Base-by-base conservation (phyloP, 2,113 vertebrate species). In the Sardina pilchardus region DNA sequence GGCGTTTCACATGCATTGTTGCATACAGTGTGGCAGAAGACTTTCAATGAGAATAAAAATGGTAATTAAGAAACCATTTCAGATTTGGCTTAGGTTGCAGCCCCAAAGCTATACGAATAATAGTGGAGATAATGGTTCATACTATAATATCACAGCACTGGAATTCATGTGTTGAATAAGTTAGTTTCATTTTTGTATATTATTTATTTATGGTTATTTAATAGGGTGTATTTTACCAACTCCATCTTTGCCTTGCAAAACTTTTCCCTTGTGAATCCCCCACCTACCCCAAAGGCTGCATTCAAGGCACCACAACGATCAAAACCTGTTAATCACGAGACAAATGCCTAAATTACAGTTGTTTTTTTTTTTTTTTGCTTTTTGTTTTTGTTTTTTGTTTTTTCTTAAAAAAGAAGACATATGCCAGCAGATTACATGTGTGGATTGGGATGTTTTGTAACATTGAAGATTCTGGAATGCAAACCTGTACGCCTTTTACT, bases 381-480 rank as follows among this genome's bases (percentile, higher is more conserved):
- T 63, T 63, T 26, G 39, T n/a, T 24, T 63, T 63, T 1, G 8
- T n/a, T 63, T 63, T 63, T 26, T 2, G 39, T 71, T 71, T 71
- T 8, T 30, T 2, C 34, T 30, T 1, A 9, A 71, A 10, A 12
- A 12, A 71, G 10, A 78, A 36, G 34, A 78, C 30, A 78, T 34
- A 78, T 78, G 9, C 71, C 71, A 78, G 71, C 34, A 78, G 71
- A 78, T 78, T 17, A 78, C 71, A 78, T 36, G 0, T 78, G 71
- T 30, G 30, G 30, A 39, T 78, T 78, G 71, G 71, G 71, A 78
- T 78, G 71, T 78, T 78, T 78, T 78, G 71, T 78, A 78, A 78
- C 71, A 78, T 78, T 78, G 71, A 78, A 3, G 71, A 78, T 78
- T 78, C 71, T 78, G 71, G 71, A 78, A 78, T 78, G 71, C 71